Base-by-base conservation (phyloP, 1,140 invertebrate genomes). In the Papilio polyxenes region DNA sequence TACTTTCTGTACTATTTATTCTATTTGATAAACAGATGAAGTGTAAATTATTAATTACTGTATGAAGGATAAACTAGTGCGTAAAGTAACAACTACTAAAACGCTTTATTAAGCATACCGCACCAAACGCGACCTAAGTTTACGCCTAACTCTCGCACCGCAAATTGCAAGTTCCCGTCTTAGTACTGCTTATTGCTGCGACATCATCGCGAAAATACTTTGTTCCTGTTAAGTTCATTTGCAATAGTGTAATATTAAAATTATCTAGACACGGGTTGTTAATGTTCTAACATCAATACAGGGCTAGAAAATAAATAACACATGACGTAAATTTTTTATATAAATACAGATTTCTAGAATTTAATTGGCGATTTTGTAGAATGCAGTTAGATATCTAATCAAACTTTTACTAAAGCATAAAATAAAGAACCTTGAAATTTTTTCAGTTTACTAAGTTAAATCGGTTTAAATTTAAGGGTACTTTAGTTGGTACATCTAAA, bases 91-190 rank as follows among this genome's bases (percentile, higher is more conserved):
- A 44, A 74, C 11, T 65, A 65, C 62, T 65, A 65, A 56, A 65
- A 23, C 62, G 20, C 23, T 65, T 65, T 65, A 65, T 65, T 31
- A 65, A 23, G 62, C 23, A 31, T 31, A 65, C 20, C 23, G 10
- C 62, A 75, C 75, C n/a, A n/a, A 75, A 49, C n/a, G 75, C 44
- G 6, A 49, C 44, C n/a, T 49, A 48, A 51, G 7, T n/a, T 75
- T 49, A 51, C 15, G 40, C 7, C 10, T 20, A 51, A 75, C 15
- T 74, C 37, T 23, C 75, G 51, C 40, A n/a, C 75, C 75, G 20
- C 75, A 75, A 75, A 51, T 51, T 75, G n/a, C 48, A 48, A 75
- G 75, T 75, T 75, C 44, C 40, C 75, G 48, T 13, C 75, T 49
- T 23, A 75, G 40, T 15, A 49, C 48, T 49, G 17, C 75, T 49